Evolutionary conservation across 2,797 vertebrate genomes (phyloP), one percentile per base, ranked within the genome.

Genomic region (Parotocinclus haroldoi): DNA sequence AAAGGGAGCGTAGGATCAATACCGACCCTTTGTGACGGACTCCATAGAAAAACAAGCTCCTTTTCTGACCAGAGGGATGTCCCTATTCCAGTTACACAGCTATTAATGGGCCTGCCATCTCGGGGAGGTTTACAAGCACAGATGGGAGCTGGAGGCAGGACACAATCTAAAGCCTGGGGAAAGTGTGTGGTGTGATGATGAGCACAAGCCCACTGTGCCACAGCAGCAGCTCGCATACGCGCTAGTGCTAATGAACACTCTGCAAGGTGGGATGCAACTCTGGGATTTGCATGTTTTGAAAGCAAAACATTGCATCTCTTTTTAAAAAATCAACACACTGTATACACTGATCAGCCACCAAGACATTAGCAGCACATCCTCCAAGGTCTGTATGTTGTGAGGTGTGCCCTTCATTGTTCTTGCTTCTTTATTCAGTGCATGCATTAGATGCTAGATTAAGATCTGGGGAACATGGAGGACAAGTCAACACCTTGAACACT

Each of bases 1-100:
- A 50, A 50, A 7, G 13, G 9, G 48, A 50, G 48, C 4, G 48
- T 16, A 50, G 52, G 50, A 61, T 65, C 63, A 56, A 56, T 65
- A 56, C 63, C 56, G 58, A 54, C 49, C 44, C 37, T 42, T 53
- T 1, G 16, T 52, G 67, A 38, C 12, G 50, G 56, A 14, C 13
- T 50, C 14, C 48, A 75, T 77, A 69, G 51, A 78, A 81, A n/a
- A 80, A 69, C 46, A 3, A 67, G 64, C 56, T 40, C 71, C 50
- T 76, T 79, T 73, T 66, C 59, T 55, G 61, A 66, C 71, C 53
- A 67, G 62, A 57, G 72, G 78, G 60, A 80, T 76, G 65, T 19
- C 71, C n/a, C 69, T 69, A 79, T 82, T 82, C 82, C 73, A 82
- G 63, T 82, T 78, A 78, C 63, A 73, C 63, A 1, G 19, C 27